These are phyloP conservation scores for Valencia hispanica DNA, from an alignment of 2,797 vertebrate genomes.

Conservation along the genomic window DNA sequence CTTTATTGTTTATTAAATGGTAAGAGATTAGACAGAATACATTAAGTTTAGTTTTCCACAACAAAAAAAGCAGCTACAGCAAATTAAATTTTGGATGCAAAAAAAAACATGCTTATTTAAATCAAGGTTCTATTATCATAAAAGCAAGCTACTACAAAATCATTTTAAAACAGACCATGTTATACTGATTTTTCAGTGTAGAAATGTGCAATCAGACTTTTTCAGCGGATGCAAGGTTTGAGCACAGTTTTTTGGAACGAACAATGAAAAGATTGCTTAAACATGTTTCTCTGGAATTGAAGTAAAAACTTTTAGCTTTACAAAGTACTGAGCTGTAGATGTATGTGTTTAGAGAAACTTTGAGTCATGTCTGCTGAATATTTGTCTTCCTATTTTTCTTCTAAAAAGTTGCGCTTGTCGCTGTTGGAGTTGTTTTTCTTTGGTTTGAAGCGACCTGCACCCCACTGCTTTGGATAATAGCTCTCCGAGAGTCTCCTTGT, in stretches of 20 bases:
- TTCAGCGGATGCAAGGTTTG: background rate
- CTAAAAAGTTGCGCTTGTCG: no score
- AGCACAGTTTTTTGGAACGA: background rate
- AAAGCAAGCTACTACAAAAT: background rate
- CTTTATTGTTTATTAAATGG: no score
- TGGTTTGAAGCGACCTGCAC: background rate
- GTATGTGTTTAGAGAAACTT: background rate
- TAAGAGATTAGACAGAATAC: no score
- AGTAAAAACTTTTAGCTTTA: background rate
- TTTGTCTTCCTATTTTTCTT: background rate
- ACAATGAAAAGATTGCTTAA: background rate
- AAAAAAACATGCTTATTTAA: background rate
- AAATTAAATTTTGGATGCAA: background rate
- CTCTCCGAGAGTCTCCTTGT: background rate
- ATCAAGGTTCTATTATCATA: background rate
- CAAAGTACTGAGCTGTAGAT: background rate
- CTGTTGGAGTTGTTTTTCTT: background rate
- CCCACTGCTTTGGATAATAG: background rate
- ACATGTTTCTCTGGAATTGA: background rate
- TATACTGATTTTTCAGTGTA: background rate
- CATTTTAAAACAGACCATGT: background rate
- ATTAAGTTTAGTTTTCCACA: no score
- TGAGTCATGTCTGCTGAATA: background rate
- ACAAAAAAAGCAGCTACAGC: no score
- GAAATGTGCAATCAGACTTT: background rate